These are phyloP conservation scores for Hypsibius dujardini DNA, from an alignment of 1,140 invertebrate species.

Conservation along the genomic window DNA sequence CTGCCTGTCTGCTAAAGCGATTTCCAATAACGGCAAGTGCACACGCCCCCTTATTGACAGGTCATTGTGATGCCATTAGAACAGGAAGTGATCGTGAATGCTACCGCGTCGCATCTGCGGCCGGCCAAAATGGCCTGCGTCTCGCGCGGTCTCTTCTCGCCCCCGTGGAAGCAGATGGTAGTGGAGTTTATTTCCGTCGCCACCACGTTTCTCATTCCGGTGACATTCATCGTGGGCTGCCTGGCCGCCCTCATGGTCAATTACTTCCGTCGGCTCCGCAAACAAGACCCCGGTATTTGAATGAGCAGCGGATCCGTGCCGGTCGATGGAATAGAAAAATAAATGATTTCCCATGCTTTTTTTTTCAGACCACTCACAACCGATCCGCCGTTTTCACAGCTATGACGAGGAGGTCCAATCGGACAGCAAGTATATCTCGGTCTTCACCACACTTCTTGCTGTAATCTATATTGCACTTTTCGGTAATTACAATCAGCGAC, in stretches of 20 bases:
- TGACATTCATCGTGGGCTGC: neutral
- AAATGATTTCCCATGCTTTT: neutral
- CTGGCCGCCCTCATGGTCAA: neutral
- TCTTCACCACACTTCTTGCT: neutral
- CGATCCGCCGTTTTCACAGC: constrained; percentile 8
- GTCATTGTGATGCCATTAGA: neutral
- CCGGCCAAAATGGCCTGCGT: constrained; percentile 8
- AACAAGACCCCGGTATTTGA: neutral
- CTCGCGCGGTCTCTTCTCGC: neutral
- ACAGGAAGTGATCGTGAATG: neutral
- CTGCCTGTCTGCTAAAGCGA: too few species aligned
- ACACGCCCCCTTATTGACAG: neutral
- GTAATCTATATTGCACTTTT: neutral
- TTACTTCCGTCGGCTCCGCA: neutral
- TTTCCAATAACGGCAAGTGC: too few species aligned
- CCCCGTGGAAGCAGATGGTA: constrained; percentile 14
- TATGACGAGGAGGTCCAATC: neutral
- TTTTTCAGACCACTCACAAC: neutral
- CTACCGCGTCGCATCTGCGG: neutral
- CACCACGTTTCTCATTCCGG: constrained; percentile 11
- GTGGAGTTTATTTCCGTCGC: neutral
- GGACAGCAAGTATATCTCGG: neutral
- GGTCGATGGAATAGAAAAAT: too few species aligned
- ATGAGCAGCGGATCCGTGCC: too few species aligned
- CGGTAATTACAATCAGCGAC: neutral